Evolutionary conservation across 2,797 vertebrate species (phyloP).

Genomic region (Pseudotriccus pelzelni): DNA sequence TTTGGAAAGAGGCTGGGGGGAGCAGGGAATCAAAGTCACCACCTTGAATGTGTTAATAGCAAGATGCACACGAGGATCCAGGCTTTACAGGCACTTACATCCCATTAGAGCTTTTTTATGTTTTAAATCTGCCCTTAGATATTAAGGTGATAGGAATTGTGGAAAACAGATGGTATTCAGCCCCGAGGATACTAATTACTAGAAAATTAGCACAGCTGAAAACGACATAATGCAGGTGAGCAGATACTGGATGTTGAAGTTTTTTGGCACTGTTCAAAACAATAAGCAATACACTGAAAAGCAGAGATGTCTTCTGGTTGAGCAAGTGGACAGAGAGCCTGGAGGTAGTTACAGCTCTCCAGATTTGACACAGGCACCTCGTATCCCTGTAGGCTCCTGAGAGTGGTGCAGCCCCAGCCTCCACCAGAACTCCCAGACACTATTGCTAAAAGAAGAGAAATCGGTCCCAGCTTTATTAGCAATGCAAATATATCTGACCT

Average conservation of each 20-base stretch:
- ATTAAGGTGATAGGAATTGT: not conserved
- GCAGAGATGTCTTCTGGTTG: not conserved
- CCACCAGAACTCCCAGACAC: not conserved
- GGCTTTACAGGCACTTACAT: not conserved
- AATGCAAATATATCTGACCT: not conserved
- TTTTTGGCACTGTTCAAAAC: not conserved
- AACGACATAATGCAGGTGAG: not conserved
- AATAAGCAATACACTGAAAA: not conserved
- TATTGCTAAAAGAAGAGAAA: not conserved
- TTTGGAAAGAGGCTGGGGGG: not conserved
- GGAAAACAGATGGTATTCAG: not conserved
- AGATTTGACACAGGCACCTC: not conserved
- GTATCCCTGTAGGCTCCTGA: not conserved
- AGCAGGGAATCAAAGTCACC: not conserved
- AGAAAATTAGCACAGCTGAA: not conserved
- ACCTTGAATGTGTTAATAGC: not conserved
- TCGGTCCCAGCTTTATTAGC: not conserved
- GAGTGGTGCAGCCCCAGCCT: accelerated
- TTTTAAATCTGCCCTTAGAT: not conserved
- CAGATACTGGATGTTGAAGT: not conserved
- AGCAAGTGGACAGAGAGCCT: not conserved
- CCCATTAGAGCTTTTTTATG: not conserved
- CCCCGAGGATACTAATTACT: not conserved
- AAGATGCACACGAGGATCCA: not conserved
- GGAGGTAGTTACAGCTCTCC: not conserved